Evolutionary conservation across 2,113 vertebrate genomes (phyloP).

Genomic region (Phainopepla nitens): DNA sequence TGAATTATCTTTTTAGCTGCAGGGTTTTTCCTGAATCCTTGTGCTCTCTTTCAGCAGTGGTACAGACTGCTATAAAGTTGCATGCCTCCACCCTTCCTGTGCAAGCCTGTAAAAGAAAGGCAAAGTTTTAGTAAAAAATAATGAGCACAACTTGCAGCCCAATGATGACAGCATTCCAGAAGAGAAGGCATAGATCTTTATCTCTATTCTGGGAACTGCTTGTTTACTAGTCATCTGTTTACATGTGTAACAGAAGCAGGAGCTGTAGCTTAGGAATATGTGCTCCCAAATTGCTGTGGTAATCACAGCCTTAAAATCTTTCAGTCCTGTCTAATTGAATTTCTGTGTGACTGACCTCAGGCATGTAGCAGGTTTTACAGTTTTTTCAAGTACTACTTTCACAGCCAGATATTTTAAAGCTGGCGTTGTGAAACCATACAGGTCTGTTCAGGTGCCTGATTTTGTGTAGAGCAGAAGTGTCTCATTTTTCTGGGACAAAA

Average conservation of each 20-base stretch:
- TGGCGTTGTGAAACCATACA: not conserved
- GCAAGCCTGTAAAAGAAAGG: not conserved
- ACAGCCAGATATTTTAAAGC: not conserved
- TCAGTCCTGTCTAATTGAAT: not conserved
- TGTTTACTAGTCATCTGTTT: not conserved
- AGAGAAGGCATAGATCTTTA: not conserved
- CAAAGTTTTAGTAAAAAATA: not conserved
- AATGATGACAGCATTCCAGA: not conserved
- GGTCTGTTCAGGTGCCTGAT: not conserved
- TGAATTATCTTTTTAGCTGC: not conserved
- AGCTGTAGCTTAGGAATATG: not conserved
- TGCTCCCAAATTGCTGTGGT: not conserved
- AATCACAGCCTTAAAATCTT: not conserved
- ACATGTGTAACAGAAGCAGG: not conserved
- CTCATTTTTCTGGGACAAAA: not conserved
- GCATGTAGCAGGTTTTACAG: not conserved
- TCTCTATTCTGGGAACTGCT: not conserved
- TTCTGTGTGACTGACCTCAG: not conserved
- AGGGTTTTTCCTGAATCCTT: not conserved
- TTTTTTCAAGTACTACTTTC: not conserved
- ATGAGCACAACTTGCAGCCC: not conserved
- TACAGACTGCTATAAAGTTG: not conserved
- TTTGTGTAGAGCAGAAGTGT: not conserved
- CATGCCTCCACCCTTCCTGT: not conserved
- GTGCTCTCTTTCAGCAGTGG: not conserved